These are phyloP conservation scores for Cebidichthys violaceus DNA, from an alignment of 2,113 vertebrate species.

Conservation along the genomic window DNA sequence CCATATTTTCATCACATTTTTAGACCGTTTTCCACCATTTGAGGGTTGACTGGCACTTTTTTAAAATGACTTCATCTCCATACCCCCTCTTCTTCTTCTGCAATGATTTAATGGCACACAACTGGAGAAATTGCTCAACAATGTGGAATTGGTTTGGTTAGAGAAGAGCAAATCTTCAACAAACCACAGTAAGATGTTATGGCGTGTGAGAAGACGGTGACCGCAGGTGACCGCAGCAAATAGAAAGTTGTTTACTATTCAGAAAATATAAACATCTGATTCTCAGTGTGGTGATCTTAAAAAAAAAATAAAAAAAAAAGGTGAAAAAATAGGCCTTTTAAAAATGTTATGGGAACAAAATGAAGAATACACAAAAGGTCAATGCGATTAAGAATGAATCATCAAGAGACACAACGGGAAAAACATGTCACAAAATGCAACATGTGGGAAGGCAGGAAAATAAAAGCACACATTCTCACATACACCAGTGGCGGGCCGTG, in stretches of 20 bases:
- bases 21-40: background rate
- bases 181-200: background rate
- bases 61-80: background rate
- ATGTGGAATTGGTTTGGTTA: background rate
- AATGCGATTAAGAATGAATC: slow-evolving; percentile 6
- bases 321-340: background rate
- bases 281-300: background rate
- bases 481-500: too few species aligned
- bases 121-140: background rate
- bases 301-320: too few species aligned
- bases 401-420: background rate
- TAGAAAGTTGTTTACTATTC: slow-evolving; percentile 36
- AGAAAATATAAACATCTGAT: slow-evolving; percentile 35
- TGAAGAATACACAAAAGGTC: background rate
- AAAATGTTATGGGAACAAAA: slow-evolving; percentile 4
- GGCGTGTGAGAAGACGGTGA: background rate
- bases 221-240: too few species aligned
- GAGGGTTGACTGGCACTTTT: background rate
- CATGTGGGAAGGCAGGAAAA: background rate
- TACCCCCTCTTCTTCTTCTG: background rate
- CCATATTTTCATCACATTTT: background rate
- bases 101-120: background rate
- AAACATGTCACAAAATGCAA: slow-evolving; percentile 32
- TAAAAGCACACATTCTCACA: background rate
- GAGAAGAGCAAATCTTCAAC: background rate